A percentile compares a stretch with the other conserved stretches of the same genome.
Conservation (phyloP, 2,888 invertebrate species). For the Sarcophaga carnaria region DNA sequence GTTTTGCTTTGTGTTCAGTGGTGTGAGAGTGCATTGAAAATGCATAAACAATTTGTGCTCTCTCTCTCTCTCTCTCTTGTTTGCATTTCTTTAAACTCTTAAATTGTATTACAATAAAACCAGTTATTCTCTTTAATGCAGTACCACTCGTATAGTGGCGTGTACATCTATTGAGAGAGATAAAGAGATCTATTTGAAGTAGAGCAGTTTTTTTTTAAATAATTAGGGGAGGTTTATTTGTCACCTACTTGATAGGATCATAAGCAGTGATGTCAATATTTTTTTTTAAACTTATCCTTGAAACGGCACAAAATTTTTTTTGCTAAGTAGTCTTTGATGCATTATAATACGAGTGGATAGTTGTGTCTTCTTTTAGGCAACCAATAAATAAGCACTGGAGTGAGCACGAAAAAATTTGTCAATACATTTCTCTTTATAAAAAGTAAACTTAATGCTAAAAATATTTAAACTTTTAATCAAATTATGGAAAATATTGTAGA, state of each 20-base stretch:
- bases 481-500: too few relatives aligned
- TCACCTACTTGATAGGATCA: conserved; percentile 39
- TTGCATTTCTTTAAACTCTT: background rate
- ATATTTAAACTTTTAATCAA: too few relatives aligned
- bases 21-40: conserved; percentile 39
- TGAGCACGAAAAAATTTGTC: too few relatives aligned
- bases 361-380: background rate
- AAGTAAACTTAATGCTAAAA: too few relatives aligned
- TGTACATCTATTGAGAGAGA: background rate
- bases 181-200: conserved; percentile 27
- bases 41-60: conserved; percentile 36
- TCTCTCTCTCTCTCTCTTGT: conserved; percentile 50
- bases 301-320: too few relatives aligned
- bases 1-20: conserved; percentile 13
- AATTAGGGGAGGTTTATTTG: conserved; percentile 49
- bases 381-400: background rate
- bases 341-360: too few relatives aligned
- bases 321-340: too few relatives aligned
- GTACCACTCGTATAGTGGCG: too few relatives aligned
- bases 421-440: too few relatives aligned
- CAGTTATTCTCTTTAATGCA: background rate
- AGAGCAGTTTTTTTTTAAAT: background rate
- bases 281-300: background rate
- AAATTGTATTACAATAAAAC: background rate
- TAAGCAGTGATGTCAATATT: conserved; percentile 38